Percentiles rank a stretch among this genome's conserved stretches.
phyloP scores from a whole-genome alignment of 2,888 invertebrate species.

The Heteromyza rotundicornis region DNA sequence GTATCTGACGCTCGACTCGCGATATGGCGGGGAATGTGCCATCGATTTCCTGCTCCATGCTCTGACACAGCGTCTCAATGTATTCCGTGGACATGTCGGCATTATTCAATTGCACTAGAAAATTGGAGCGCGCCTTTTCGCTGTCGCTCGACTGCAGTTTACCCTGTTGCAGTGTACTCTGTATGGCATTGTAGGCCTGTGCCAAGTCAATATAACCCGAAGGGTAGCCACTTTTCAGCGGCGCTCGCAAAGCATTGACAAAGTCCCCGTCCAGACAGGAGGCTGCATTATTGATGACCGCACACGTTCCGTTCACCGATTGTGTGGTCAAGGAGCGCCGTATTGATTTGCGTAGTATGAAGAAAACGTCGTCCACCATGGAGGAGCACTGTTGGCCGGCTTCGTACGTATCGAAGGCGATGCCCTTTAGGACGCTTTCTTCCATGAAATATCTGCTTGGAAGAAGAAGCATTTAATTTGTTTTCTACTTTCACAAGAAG shows the following conservation, averaged over 20 bases:
- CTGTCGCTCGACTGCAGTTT: constrained; percentile 79
- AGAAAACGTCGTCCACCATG: constrained; percentile 97
- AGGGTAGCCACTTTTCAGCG: constrained; percentile 78
- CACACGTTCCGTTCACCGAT: constrained; percentile 95
- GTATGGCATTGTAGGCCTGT: constrained; percentile 84
- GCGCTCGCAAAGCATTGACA: constrained; percentile 73
- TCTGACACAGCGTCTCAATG: constrained; percentile 82
- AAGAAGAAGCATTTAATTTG: too few relatives aligned
- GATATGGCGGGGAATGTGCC: constrained; percentile 69
- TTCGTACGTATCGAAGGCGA: constrained; percentile 78
- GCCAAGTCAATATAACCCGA: constrained; percentile 78
- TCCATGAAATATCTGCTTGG: constrained; percentile 93
- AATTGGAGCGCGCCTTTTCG: constrained; percentile 78
- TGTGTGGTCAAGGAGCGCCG: constrained; percentile 90
- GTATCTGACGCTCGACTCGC: constrained; percentile 71
- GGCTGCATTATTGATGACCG: constrained; percentile 92
- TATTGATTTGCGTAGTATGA: constrained; percentile 94
- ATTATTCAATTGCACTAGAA: constrained; percentile 84
- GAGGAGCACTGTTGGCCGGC: constrained; percentile 82
- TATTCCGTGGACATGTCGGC: constrained; percentile 91
- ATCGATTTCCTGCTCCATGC: constrained; percentile 74
- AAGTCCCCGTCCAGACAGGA: constrained; percentile 86
- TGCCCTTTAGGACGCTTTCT: constrained; percentile 91
- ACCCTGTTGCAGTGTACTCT: constrained; percentile 80
- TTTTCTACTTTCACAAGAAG: too few relatives aligned